Conservation (phyloP, 1,140 invertebrate species). For the Nilaparvata lugens region DNA sequence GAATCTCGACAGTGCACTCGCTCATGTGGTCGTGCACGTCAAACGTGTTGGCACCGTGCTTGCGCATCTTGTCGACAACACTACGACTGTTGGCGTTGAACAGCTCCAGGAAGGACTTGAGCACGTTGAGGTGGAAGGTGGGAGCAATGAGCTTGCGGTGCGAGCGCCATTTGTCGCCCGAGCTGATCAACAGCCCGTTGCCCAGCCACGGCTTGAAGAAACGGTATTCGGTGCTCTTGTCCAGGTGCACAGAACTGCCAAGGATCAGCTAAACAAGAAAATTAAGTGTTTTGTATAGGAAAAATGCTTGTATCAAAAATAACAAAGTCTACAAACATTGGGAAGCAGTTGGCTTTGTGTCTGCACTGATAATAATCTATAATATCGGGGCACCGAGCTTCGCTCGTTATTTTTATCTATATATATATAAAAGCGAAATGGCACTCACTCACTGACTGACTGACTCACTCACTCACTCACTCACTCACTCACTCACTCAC, state of each 20-base stretch:
- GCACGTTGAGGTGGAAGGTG: constrained; percentile 84
- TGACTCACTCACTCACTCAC: no score
- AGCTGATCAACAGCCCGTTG: constrained; percentile 60
- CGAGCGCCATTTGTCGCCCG: constrained; percentile 70
- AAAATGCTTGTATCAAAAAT: no score
- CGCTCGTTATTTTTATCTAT: no score
- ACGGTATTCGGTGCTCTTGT: constrained; percentile 59
- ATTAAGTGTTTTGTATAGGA: no score
- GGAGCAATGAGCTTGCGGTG: constrained; percentile 86
- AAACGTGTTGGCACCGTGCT: constrained; percentile 54
- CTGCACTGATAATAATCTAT: no score
- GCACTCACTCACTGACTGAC: no score
- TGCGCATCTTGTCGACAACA: constrained; percentile 55
- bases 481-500: no score
- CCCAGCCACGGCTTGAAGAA: constrained; percentile 88
- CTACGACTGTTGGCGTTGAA: constrained; percentile 76
- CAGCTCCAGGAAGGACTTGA: constrained; percentile 77
- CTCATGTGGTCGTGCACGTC: constrained; percentile 80
- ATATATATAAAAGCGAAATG: no score
- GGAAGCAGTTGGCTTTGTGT: no score
- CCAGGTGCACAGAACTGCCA: constrained; percentile 61
- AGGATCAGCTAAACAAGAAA: constrained; percentile 41
- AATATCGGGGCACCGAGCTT: no score
- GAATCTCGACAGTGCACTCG: constrained; percentile 75
- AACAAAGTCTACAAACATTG: no score